Evolutionary conservation across 2,888 invertebrate species (phyloP), one percentile per base, ranked within the genome.

Genomic region (Trypoxylon attenuatum): DNA sequence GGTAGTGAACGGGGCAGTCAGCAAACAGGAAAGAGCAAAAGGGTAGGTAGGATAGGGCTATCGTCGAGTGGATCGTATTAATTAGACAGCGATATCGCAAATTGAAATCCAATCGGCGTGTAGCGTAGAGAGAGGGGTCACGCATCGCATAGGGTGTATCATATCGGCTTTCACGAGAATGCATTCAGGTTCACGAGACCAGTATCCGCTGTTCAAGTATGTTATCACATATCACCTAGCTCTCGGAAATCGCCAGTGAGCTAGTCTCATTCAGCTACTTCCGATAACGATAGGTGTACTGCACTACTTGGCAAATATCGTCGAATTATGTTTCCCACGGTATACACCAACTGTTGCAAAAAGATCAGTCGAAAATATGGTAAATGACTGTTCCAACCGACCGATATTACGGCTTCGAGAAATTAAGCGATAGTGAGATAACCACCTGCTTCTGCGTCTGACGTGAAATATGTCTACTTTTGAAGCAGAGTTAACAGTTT

Each of bases 101-200:
- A 82, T 78, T 79, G 82, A 80, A 81, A 83, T 78, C 73, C 76
- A 77, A 82, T 83, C 80, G 72, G 71, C 76, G 74, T 73, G 74
- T 75, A 77, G 69, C 62, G 60, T n/a, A n/a, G n/a, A 61, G 63
- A 3, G 33, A 61, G 76, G n/a, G 70, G 76, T 74, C 75, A 73
- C 66, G 69, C 74, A 69, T 74, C 69, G 63, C 68, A 71, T 64
- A n/a, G 65, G 57, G 27, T 33, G n/a, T n/a, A n/a, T 43, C 55
- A 71, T 76, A 76, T 81, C 77, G 62, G 67, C 75, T 81, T 81
- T 79, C 81, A 71, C 60, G 65, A 47, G 57, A 60, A 65, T 53
- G 47, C 49, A 46, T 60, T 65, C 59, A 56, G 25, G 38, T 55
- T 68, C 63, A 47, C 43, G 27, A 43, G 41, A 54, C 45, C 10